These are phyloP conservation scores for Caerostris extrusa DNA, from an alignment of 1,140 invertebrate genomes.

Conservation along the genomic window DNA sequence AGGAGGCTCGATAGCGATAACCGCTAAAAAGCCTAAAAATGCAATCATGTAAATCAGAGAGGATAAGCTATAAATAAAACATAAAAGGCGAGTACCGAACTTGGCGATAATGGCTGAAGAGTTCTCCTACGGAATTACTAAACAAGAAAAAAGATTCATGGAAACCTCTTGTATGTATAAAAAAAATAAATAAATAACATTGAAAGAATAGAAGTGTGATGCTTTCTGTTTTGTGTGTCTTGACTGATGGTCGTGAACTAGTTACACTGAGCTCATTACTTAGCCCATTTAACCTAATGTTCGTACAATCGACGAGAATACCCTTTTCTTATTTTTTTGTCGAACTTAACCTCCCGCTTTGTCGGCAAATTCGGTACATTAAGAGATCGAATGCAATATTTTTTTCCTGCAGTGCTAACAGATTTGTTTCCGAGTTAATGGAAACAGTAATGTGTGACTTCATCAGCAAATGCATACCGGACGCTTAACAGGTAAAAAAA, in stretches of 20 bases:
- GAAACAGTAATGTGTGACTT: slow-evolving; percentile 2
- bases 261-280: slow-evolving; percentile 63
- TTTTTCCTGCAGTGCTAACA: neutral
- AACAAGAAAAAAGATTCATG: slow-evolving; percentile 44
- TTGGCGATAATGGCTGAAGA: slow-evolving; percentile 61
- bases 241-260: slow-evolving; percentile 58
- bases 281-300: slow-evolving; percentile 68
- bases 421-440: slow-evolving; percentile 4
- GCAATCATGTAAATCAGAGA: slow-evolving; percentile 70
- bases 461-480: neutral
- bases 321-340: slow-evolving; percentile 50
- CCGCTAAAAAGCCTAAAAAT: slow-evolving; percentile 70
- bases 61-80: slow-evolving; percentile 74
- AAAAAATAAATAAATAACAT: neutral
- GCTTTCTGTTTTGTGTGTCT: slow-evolving; percentile 56
- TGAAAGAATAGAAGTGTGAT: slow-evolving; percentile 39
- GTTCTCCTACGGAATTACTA: slow-evolving; percentile 45
- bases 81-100: slow-evolving; percentile 65
- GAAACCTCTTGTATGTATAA: neutral
- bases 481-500: neutral
- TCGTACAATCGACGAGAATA: slow-evolving; percentile 42
- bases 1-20: slow-evolving; percentile 49
- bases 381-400: neutral
- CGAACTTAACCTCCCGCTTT: slow-evolving; percentile 40
- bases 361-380: slow-evolving; percentile 51